Evolutionary conservation across 2,888 invertebrate species (phyloP).

Genomic region (Arge pagana): DNA sequence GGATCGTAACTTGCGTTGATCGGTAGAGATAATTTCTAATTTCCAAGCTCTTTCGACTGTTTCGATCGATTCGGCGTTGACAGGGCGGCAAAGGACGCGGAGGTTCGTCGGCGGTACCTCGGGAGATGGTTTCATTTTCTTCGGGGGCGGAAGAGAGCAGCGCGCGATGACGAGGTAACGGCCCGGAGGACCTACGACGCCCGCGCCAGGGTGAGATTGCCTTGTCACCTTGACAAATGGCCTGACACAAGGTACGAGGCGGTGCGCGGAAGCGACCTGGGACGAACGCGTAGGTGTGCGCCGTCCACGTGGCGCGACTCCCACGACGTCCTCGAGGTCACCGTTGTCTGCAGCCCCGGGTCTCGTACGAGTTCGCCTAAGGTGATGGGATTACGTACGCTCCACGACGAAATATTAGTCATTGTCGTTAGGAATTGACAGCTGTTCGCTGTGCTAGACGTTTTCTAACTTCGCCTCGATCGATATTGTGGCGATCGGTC

Average conservation of each 20-base stretch:
- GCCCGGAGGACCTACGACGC: constrained; percentile 19
- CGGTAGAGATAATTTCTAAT: constrained; percentile 26
- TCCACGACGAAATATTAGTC: constrained; percentile 40
- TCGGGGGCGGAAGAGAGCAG: constrained; percentile 18
- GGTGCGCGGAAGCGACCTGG: constrained; percentile 13
- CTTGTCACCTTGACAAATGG: constrained; percentile 56
- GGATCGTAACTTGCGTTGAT: too few species aligned
- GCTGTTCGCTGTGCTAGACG: too few species aligned
- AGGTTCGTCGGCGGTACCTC: too few species aligned
- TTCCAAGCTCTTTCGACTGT: constrained; percentile 31
- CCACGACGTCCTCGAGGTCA: constrained; percentile 24
- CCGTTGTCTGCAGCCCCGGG: constrained; percentile 5
- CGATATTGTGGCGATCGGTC: too few species aligned
- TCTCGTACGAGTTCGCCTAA: constrained; percentile 25
- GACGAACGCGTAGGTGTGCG: constrained; percentile 27
- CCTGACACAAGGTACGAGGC: constrained; percentile 36
- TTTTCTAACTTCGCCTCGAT: too few species aligned
- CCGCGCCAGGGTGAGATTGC: constrained; percentile 47
- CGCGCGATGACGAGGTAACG: constrained; percentile 9
- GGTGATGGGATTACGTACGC: constrained; percentile 33
- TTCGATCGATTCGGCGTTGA: constrained; percentile 39
- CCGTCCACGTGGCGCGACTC: constrained; percentile 27
- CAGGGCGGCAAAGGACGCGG: constrained; percentile 29
- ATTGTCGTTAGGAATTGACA: constrained; percentile 50
- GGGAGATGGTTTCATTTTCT: constrained; percentile 18